phyloP scores from a whole-genome alignment of 2,113 vertebrate species.

The Nannospalax galili region DNA sequence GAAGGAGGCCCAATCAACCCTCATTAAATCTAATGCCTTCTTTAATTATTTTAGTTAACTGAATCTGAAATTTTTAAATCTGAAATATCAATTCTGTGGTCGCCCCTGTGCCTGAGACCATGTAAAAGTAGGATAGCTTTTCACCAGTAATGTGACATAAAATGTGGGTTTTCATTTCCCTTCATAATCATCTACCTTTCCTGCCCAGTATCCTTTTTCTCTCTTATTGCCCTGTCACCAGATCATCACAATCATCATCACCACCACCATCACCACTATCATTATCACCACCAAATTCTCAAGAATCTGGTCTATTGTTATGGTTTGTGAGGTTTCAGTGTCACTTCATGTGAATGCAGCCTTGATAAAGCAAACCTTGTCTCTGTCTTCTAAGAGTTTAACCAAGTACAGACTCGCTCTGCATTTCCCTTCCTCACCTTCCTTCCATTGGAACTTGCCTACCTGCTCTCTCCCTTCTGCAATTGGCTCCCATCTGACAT shows the following conservation, averaged over 20 bases:
- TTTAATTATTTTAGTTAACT: constrained; percentile 60
- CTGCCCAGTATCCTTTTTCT: background rate
- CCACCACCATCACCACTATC: background rate
- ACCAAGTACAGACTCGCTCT: background rate
- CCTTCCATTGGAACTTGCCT: background rate
- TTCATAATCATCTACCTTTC: background rate
- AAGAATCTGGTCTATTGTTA: background rate
- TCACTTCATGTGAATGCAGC: background rate
- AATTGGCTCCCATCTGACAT: background rate
- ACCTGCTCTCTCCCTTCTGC: background rate
- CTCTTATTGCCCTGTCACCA: background rate
- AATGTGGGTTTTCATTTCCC: background rate
- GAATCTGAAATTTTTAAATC: too few relatives aligned
- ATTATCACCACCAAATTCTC: background rate
- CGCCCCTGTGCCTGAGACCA: background rate
- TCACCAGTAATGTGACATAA: background rate
- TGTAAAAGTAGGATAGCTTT: background rate
- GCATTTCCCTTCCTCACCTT: background rate
- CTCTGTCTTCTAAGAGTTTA: background rate
- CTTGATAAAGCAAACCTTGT: background rate
- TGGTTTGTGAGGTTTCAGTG: background rate
- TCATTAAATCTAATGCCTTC: constrained; percentile 27
- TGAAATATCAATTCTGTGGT: constrained; percentile 38
- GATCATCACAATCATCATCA: background rate
- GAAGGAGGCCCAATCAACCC: background rate